Conservation (phyloP, 2,797 vertebrate genomes). For the Tokudaia tokunoshimensis region DNA sequence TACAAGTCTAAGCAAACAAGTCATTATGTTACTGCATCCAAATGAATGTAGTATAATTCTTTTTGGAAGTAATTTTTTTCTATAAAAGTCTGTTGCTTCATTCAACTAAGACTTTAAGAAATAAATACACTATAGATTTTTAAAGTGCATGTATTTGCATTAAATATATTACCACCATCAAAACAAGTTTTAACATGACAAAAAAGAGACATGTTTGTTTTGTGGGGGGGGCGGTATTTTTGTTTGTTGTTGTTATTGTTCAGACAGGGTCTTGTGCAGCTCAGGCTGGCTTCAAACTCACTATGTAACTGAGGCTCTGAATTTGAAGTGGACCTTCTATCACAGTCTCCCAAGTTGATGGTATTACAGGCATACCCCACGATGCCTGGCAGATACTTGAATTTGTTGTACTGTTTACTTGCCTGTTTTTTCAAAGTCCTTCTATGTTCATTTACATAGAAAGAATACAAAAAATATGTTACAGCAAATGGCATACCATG, state of each 20-base stretch:
- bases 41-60: slow-evolving; percentile 76
- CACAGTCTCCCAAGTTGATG: not conserved
- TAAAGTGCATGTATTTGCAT: slow-evolving; percentile 39
- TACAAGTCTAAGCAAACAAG: slow-evolving; percentile 78
- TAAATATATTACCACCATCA: slow-evolving; percentile 15
- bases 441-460: not conserved
- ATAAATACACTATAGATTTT: slow-evolving; percentile 53
- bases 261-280: not conserved
- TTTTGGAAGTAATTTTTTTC: slow-evolving; percentile 77
- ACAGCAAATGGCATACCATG: not conserved
- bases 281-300: not conserved
- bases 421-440: not conserved
- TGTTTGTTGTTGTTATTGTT: not conserved
- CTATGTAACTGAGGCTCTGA: not conserved
- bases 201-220: not conserved
- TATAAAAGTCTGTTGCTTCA: slow-evolving; percentile 80
- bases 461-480: not conserved
- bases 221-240: not conserved
- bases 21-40: slow-evolving; percentile 69
- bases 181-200: slow-evolving; percentile 55
- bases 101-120: slow-evolving; percentile 63
- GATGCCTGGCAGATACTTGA: not conserved
- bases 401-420: not conserved
- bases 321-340: not conserved
- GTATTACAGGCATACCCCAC: not conserved